Evolutionary conservation across 2,113 vertebrate species (phyloP), one percentile per base, ranked within the genome.

Genomic region (Gadus macrocephalus): DNA sequence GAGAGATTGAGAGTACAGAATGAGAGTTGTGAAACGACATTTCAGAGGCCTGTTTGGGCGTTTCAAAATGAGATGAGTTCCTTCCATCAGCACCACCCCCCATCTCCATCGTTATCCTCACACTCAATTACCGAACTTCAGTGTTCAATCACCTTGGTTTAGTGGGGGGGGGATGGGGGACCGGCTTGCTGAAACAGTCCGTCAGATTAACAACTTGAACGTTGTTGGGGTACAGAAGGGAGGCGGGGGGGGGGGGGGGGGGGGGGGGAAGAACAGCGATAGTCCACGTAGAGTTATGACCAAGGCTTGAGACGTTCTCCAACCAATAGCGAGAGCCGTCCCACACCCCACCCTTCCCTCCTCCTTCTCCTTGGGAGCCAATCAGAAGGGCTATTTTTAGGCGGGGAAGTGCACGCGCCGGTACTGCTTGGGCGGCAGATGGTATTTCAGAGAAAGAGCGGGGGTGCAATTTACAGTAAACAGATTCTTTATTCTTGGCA

Each of bases 401-500:
- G 83, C 87, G 71, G 5, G 49, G 73, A 67, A 89, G 82, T 42
- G 38, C 38, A 42, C 1, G 38, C 75, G 74, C 84, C 84, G 87
- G 88, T 66, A 67, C 82, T 75, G 75, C 64, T 84, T 74, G 83
- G 75, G 79, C 84, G 85, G 92, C 95, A 97, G 95, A 96, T 96
- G 95, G 94, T 92, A 87, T 89, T 89, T 88, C 89, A 84, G 89
- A 90, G 87, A 49, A 49, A 83, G 86, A 94, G 89, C 84, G 83
- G 89, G 42, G 91, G 90, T 89, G 88, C 87, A 90, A 91, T 94
- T 94, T 94, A 93, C 91, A 93, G 94, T 95, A 95, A 96, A 96
- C 95, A 95, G 91, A 96, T 98, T 94, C 89, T 93, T 96, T 95
- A 96, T 96, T 87, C 89, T 85, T 95, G 95, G 94, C 75, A 88